Evolutionary conservation across 2,888 invertebrate genomes (phyloP), one percentile per base, ranked within the genome.

Genomic region (Shargacucullia verbasci): DNA sequence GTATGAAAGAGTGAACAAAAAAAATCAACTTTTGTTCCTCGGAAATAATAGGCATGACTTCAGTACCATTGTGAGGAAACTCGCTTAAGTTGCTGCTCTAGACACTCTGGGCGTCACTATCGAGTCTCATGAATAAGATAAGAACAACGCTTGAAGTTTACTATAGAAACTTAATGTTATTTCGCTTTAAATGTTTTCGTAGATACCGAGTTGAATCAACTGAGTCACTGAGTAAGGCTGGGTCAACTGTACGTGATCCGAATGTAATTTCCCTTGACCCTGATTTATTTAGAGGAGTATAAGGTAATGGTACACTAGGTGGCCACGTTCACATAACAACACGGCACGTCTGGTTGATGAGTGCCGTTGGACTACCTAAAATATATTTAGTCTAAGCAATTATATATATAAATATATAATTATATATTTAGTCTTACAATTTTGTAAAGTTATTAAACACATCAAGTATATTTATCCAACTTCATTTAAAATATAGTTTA

Each of bases 1-100:
- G 14, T 15, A 69, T 45, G 49, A 46, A 52, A 40, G 50, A 57
- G 44, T 50, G 46, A 67, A 61, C 52, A 66, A 73, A 70, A 20
- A 71, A 70, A 55, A 46, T 43, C 66, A 44, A 60, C 52, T 54
- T 66, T 71, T 64, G 59, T 63, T 61, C 25, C 31, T 29, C 20
- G 34, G 39, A 59, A 56, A 65, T 64, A 63, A 49, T 43, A 60
- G 12, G 15, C 39, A 35, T 44, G 29, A n/a, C 41, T 49, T 41
- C 29, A 57, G 38, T 71, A 65, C 60, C 45, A 61, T 55, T 74
- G 58, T 49, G 12, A 34, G 44, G 54, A 43, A 62, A 67, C 60
- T 63, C 59, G 35, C 57, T 63, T 37, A 50, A 43, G 47, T 64
- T 68, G 62, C 46, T 43, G 14, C 20, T 45, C 47, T 37, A 33